phyloP scores from a whole-genome alignment of 2,113 vertebrate genomes.

The Dasyornis broadbenti region DNA sequence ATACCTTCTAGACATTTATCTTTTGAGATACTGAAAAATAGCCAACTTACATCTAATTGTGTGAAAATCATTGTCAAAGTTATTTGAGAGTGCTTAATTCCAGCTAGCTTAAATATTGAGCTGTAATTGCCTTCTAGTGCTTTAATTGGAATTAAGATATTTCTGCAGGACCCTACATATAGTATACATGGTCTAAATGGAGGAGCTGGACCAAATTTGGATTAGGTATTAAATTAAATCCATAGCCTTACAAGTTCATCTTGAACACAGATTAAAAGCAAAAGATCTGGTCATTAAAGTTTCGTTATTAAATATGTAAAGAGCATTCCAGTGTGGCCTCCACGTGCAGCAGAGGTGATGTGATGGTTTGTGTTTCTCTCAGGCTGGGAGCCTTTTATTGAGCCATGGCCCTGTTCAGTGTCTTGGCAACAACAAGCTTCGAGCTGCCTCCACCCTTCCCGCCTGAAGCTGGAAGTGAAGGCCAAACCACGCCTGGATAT shows the following conservation, averaged over 20 bases:
- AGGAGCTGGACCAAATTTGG: neutral
- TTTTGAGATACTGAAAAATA: neutral
- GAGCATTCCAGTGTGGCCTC: neutral
- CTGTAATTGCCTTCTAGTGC: neutral
- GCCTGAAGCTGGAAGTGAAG: slow-evolving; percentile 84
- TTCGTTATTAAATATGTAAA: neutral
- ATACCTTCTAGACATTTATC: neutral
- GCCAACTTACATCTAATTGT: rapidly evolving
- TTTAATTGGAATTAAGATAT: neutral
- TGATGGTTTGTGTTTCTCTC: slow-evolving; percentile 11
- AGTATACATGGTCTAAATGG: neutral
- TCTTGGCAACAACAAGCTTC: slow-evolving; percentile 89
- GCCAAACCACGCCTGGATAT: slow-evolving; percentile 88
- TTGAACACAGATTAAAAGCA: neutral
- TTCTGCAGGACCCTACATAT: neutral
- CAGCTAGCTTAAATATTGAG: neutral
- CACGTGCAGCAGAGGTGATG: neutral
- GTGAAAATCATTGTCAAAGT: neutral
- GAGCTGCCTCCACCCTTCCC: slow-evolving; percentile 89
- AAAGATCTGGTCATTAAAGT: neutral
- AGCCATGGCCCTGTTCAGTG: slow-evolving; percentile 89
- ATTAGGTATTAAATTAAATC: neutral
- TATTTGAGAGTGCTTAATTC: neutral
- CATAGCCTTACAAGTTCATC: neutral
- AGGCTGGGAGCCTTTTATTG: slow-evolving; percentile 98